phyloP scores from a whole-genome alignment of 1,140 invertebrate species.

The Coboldia fuscipes region DNA sequence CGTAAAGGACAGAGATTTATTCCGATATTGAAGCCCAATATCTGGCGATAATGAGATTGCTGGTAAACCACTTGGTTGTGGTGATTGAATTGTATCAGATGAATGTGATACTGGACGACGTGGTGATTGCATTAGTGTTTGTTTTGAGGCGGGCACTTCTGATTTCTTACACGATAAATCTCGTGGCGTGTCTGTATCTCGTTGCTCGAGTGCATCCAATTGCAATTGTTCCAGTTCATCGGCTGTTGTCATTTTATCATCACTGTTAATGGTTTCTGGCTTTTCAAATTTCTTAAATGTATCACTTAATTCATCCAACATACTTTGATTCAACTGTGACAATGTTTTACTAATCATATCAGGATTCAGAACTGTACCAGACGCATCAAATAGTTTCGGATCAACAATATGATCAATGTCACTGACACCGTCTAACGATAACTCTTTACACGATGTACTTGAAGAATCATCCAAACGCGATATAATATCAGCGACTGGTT shows the following conservation, averaged over 20 bases:
- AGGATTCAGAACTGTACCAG: too few relatives aligned
- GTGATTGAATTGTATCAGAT: conserved; percentile 37
- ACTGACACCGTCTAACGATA: conserved; percentile 20
- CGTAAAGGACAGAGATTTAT: not conserved
- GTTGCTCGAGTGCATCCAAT: conserved; percentile 10
- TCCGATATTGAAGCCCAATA: conserved; percentile 10
- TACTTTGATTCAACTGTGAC: conserved; percentile 9
- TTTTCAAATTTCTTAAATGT: conserved; percentile 4
- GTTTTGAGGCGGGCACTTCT: conserved; percentile 17
- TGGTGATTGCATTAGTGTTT: conserved; percentile 19
- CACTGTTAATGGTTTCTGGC: too few relatives aligned
- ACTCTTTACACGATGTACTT: conserved; percentile 13
- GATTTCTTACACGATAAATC: conserved; percentile 29
- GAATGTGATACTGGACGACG: conserved; percentile 31
- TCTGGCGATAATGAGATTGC: conserved; percentile 34
- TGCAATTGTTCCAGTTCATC: too few relatives aligned
- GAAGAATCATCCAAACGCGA: conserved; percentile 28
- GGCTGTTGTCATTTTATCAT: too few relatives aligned
- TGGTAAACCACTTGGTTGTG: conserved; percentile 39
- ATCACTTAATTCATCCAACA: conserved; percentile 3
- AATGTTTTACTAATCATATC: too few relatives aligned
- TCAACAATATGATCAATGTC: too few relatives aligned
- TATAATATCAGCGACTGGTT: conserved; percentile 31
- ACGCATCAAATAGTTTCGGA: too few relatives aligned
- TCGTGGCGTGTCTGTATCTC: conserved; percentile 28